A percentile compares a stretch with the other conserved stretches of the same genome.
phyloP scores from a whole-genome alignment of 2,113 vertebrate genomes.

The Trogon melanurus region DNA sequence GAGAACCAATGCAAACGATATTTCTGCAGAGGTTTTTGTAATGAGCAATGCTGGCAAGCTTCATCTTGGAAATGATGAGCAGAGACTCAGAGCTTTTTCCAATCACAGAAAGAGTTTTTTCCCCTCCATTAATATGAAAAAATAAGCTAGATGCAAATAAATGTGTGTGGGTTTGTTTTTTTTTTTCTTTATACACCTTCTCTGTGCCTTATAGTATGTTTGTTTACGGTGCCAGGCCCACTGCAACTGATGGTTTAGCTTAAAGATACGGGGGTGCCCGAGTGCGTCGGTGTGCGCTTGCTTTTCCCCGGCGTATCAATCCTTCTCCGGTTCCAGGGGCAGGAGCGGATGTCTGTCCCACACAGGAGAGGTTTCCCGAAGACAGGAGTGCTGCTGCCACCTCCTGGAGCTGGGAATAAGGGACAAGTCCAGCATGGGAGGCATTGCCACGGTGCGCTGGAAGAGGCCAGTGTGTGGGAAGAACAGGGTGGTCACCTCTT shows the following conservation, averaged over 20 bases:
- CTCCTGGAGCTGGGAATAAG: background rate
- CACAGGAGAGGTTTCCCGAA: fast-evolving
- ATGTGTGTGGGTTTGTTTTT: no score
- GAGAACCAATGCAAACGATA: background rate
- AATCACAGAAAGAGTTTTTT: background rate
- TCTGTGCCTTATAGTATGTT: background rate
- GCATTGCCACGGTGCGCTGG: background rate
- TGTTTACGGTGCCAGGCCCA: background rate
- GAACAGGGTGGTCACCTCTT: fast-evolving
- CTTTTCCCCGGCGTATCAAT: background rate
- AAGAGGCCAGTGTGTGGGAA: fast-evolving
- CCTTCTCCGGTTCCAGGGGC: background rate
- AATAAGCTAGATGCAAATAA: fast-evolving
- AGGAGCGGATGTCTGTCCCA: background rate
- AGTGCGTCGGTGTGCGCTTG: no score
- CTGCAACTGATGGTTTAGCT: background rate
- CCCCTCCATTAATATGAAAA: background rate
- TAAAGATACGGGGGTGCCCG: background rate
- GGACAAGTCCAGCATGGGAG: background rate
- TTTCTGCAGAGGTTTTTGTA: background rate
- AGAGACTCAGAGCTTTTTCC: background rate
- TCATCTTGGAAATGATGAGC: background rate
- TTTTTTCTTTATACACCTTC: background rate
- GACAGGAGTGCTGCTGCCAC: conserved; percentile 27
- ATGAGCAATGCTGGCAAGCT: background rate